These are phyloP conservation scores for Botrylloides violaceus DNA, from an alignment of 23 tunicate genomes.

Conservation along the genomic window DNA sequence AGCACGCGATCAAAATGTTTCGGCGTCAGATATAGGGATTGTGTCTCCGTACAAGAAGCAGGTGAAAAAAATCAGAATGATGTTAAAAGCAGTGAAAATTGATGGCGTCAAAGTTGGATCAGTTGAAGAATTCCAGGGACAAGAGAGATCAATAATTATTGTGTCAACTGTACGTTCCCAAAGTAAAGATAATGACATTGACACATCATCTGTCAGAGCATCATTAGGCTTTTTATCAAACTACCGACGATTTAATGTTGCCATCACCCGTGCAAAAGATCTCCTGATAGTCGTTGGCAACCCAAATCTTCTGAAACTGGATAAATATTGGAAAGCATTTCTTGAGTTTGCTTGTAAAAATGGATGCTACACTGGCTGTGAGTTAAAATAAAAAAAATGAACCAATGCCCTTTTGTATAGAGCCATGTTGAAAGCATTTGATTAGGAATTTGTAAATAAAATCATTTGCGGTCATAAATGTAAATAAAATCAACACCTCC, in stretches of 20 bases:
- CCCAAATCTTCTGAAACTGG: conserved; percentile 55
- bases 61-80: conserved; percentile 68
- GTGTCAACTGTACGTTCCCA: conserved; percentile 66
- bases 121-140: conserved; percentile 92
- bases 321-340: conserved; percentile 44
- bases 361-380: conserved; percentile 41
- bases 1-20: not conserved
- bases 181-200: not conserved
- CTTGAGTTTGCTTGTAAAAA: conserved; percentile 32
- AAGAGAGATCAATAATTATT: conserved; percentile 59
- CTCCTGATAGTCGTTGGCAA: conserved; percentile 75
- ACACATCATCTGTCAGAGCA: not conserved
- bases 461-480: no score
- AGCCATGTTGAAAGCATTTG: no score
- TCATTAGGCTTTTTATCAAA: conserved; percentile 63
- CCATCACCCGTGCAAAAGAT: conserved; percentile 68
- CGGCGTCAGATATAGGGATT: conserved; percentile 41
- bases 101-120: conserved; percentile 79
- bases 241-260: conserved; percentile 72
- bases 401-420: no score
- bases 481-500: no score
- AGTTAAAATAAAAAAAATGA: conserved; percentile 1
- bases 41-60: conserved; percentile 81
- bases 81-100: conserved; percentile 44
- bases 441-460: no score